Conservation (phyloP, 2,888 invertebrate genomes). For the Epinotia brunnichana region DNA sequence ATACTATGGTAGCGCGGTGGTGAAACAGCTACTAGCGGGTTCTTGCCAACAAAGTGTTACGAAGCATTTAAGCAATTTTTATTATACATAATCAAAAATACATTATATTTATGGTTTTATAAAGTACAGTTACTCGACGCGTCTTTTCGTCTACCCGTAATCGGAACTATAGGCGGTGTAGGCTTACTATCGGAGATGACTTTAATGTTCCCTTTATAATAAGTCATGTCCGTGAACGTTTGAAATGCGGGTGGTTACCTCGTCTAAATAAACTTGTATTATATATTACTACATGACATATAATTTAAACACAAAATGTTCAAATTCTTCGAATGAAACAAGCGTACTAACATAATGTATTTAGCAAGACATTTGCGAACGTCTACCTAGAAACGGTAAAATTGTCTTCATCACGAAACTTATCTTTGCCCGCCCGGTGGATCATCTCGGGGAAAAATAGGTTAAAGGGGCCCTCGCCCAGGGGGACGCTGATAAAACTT, state of each 20-base stretch:
- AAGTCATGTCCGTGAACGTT: not conserved
- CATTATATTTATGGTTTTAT: too few species aligned
- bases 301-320: not conserved
- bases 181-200: too few species aligned
- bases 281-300: too few species aligned
- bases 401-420: conserved; percentile 48
- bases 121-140: too few species aligned
- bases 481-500: conserved; percentile 77
- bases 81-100: too few species aligned
- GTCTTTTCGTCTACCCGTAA: too few species aligned
- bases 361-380: conserved; percentile 24
- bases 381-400: conserved; percentile 40
- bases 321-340: conserved; percentile 14
- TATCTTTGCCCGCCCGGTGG: conserved; percentile 56
- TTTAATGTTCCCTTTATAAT: too few species aligned
- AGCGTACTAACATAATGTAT: conserved; percentile 27
- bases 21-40: too few species aligned
- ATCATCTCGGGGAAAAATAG: conserved; percentile 77
- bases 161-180: too few species aligned
- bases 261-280: not conserved
- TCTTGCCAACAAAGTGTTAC: too few species aligned
- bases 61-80: too few species aligned
- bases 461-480: conserved; percentile 73
- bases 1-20: too few species aligned
- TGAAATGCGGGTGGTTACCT: not conserved